Percentiles rank a stretch among this genome's conserved stretches.
Conservation (phyloP, 2,888 invertebrate species). For the Andrena camellia region DNA sequence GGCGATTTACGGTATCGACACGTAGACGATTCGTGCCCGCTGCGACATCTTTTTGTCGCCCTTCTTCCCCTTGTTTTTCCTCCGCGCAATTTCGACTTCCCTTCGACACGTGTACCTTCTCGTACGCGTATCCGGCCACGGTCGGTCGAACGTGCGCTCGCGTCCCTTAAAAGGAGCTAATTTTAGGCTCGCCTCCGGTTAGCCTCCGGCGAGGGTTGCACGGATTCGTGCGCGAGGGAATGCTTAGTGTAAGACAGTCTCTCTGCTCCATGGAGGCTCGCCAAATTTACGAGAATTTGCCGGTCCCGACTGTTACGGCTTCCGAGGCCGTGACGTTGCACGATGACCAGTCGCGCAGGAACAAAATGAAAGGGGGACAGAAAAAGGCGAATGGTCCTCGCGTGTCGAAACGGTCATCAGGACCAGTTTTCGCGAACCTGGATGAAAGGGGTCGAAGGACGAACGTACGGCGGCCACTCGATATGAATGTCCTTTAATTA, state of each 20-base stretch:
- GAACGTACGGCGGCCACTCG: slow-evolving; percentile 29
- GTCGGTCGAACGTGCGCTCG: slow-evolving; percentile 18
- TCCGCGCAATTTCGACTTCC: slow-evolving; percentile 51
- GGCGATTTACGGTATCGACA: slow-evolving; percentile 28
- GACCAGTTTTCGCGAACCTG: slow-evolving; percentile 66
- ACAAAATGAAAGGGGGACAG: background rate
- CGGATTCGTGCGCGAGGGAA: slow-evolving; percentile 7
- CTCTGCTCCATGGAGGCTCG: background rate
- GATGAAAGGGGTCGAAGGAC: slow-evolving; percentile 50
- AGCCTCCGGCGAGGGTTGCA: slow-evolving; percentile 10
- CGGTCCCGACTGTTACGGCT: background rate
- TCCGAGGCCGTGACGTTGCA: background rate
- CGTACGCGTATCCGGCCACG: slow-evolving; percentile 54
- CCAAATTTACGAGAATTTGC: background rate
- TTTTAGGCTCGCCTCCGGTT: slow-evolving; percentile 29
- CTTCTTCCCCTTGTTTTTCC: slow-evolving; percentile 20
- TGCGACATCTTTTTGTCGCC: background rate
- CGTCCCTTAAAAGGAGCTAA: slow-evolving; percentile 34
- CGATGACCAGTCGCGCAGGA: slow-evolving; percentile 20
- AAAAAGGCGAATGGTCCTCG: slow-evolving; percentile 33
- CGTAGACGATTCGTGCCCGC: slow-evolving; percentile 6
- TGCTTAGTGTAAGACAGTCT: background rate
- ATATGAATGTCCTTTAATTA: slow-evolving; percentile 75
- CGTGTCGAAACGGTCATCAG: slow-evolving; percentile 49
- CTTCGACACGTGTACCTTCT: slow-evolving; percentile 63